Percentiles rank a stretch among this genome's conserved stretches.
Evolutionary conservation across 2,797 vertebrate genomes (phyloP).

Genomic region (Micrastur ruficollis): DNA sequence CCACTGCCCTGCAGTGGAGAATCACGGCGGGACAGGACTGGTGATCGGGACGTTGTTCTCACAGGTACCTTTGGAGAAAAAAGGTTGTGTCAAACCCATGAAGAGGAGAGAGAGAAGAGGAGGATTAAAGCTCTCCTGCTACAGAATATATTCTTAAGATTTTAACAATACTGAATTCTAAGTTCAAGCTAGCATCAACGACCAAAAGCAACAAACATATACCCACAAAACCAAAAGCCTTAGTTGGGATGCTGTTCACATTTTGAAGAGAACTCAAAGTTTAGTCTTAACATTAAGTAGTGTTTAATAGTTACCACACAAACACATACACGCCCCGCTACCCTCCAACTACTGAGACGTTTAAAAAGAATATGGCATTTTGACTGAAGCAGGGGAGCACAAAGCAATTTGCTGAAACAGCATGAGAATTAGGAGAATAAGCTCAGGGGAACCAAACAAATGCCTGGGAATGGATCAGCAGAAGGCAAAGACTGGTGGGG

Average conservation of each 20-base stretch:
- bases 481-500: constrained; percentile 69
- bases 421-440: constrained; percentile 71
- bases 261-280: background rate
- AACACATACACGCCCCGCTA: background rate
- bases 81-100: background rate
- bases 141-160: background rate
- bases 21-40: constrained; percentile 91
- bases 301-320: constrained; percentile 17
- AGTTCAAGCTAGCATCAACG: background rate
- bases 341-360: constrained; percentile 13
- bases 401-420: constrained; percentile 72
- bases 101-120: background rate
- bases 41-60: constrained; percentile 93
- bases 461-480: constrained; percentile 66
- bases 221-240: constrained; percentile 16
- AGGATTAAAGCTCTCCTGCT: background rate
- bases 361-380: constrained; percentile 48
- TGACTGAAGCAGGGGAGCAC: constrained; percentile 64
- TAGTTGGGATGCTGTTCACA: background rate
- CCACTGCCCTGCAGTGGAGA: constrained; percentile 89
- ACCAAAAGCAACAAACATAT: constrained; percentile 13
- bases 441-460: constrained; percentile 73
- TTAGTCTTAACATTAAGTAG: background rate
- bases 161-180: background rate
- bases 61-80: constrained; percentile 86